Evolutionary conservation across 2,888 invertebrate genomes (phyloP).

Genomic region (Orthosia gothica): DNA sequence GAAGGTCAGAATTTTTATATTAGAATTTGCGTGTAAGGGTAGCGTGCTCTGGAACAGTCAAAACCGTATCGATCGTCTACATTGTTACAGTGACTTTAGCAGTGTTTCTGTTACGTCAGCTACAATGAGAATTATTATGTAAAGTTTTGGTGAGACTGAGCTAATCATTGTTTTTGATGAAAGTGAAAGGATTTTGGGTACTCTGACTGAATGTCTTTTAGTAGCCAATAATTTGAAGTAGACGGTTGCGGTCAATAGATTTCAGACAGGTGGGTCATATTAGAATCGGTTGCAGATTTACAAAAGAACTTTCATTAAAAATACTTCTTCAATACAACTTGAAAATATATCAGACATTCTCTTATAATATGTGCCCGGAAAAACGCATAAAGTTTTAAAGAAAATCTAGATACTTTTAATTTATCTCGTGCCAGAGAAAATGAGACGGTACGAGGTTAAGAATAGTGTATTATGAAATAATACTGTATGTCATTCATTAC

Average conservation of each 20-base stretch:
- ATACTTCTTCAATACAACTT: neutral
- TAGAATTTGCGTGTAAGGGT: constrained; percentile 62
- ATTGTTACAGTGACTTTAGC: constrained; percentile 49
- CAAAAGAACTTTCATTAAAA: neutral
- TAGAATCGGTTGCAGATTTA: too few species aligned
- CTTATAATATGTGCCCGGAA: neutral
- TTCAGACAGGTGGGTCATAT: neutral
- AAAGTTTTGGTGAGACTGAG: constrained; percentile 2
- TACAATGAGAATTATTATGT: constrained; percentile 36
- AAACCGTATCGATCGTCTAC: constrained; percentile 61
- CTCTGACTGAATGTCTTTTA: neutral
- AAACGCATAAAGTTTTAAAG: neutral
- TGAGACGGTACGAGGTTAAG: constrained; percentile 1
- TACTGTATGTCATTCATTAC: constrained; percentile 8
- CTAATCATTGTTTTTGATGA: constrained; percentile 15
- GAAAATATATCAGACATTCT: neutral
- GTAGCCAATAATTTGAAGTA: neutral
- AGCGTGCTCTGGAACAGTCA: constrained; percentile 59
- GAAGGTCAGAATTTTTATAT: constrained; percentile 65
- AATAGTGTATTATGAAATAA: constrained; percentile 32
- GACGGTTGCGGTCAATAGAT: too few species aligned
- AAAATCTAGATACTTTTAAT: neutral
- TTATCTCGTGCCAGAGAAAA: constrained; percentile 4
- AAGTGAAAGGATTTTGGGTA: constrained; percentile 26
- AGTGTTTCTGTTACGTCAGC: constrained; percentile 54